Evolutionary conservation across 2,113 vertebrate species (phyloP).

Genomic region (Catharus fuscescens): DNA sequence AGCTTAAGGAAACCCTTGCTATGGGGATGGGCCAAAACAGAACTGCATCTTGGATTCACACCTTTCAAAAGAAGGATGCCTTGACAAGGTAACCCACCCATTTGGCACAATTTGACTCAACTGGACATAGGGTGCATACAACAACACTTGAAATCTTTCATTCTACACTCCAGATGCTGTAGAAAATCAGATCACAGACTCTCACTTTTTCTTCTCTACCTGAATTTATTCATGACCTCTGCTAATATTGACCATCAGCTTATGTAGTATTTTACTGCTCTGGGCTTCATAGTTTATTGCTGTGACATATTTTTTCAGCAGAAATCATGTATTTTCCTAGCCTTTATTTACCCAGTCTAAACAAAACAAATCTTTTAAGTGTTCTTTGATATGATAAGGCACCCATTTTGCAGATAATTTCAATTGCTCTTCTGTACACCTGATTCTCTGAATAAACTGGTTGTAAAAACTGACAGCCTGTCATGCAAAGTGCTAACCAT

Average conservation of each 20-base stretch:
- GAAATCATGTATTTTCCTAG: not conserved
- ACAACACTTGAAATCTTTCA: not conserved
- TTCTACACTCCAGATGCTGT: not conserved
- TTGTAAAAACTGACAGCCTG: not conserved
- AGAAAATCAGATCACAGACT: not conserved
- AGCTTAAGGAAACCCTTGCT: not conserved
- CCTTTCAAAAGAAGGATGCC: not conserved
- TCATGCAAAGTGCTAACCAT: not conserved
- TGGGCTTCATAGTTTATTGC: not conserved
- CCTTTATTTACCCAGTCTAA: slow-evolving; percentile 11
- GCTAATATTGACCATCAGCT: not conserved
- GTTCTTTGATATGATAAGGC: not conserved
- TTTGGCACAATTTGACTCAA: not conserved
- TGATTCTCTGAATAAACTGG: not conserved
- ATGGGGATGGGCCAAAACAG: not conserved
- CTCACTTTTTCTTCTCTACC: not conserved
- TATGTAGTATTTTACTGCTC: not conserved
- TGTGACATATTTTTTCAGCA: not conserved
- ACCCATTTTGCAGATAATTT: not conserved
- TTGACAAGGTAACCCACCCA: not conserved
- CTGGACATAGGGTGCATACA: not conserved
- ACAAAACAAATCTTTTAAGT: not conserved
- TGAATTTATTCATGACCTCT: not conserved
- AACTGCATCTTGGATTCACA: not conserved
- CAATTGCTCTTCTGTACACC: not conserved